A percentile compares a stretch with the other conserved stretches of the same genome.
These are phyloP conservation scores for Phymastichus coffea DNA, from an alignment of 1,140 invertebrate species.

Conservation along the genomic window DNA sequence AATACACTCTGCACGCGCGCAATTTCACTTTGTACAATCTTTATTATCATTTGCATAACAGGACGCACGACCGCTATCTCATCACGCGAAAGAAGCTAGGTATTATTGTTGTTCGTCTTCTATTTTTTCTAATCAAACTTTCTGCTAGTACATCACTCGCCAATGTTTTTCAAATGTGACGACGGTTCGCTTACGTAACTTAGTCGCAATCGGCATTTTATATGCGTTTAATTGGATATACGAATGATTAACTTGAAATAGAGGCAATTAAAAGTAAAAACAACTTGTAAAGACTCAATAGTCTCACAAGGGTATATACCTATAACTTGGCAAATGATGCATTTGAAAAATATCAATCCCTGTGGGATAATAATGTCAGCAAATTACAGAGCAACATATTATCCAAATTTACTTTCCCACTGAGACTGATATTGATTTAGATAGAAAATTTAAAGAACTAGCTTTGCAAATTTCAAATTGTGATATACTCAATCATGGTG, in stretches of 20 bases:
- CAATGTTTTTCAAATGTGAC: too few species aligned
- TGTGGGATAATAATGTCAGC: neutral
- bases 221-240: neutral
- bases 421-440: neutral
- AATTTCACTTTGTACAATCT: too few species aligned
- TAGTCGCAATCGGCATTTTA: neutral
- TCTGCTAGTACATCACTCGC: too few species aligned
- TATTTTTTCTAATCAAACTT: too few species aligned
- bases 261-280: neutral
- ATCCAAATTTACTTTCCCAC: neutral
- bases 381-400: neutral
- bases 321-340: neutral
- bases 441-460: neutral
- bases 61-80: too few species aligned
- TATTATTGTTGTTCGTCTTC: too few species aligned
- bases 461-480: too few species aligned
- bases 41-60: too few species aligned
- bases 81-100: too few species aligned
- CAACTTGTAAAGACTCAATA: neutral
- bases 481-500: too few species aligned
- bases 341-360: neutral
- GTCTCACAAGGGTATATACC: neutral
- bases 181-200: too few species aligned
- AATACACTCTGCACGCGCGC: too few species aligned
- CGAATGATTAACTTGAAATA: neutral